phyloP scores from a whole-genome alignment of 1,140 invertebrate species.

The Physella acuta region DNA sequence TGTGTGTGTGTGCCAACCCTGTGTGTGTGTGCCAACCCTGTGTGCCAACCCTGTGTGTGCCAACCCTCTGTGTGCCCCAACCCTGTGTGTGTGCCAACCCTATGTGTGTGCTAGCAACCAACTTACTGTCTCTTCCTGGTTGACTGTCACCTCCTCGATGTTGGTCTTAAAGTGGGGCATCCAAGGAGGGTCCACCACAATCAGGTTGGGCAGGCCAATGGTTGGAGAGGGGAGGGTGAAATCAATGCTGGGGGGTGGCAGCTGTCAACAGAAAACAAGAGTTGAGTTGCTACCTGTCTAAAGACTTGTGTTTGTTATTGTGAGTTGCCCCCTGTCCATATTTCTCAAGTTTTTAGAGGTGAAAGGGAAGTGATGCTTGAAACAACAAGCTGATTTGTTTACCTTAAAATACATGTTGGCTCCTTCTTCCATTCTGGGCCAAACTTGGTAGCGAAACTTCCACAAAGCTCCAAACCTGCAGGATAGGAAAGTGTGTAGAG shows the following conservation, averaged over 20 bases:
- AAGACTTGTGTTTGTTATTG: neutral
- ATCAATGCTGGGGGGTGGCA: slow-evolving; percentile 96
- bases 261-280: slow-evolving; percentile 47
- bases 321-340: too few relatives aligned
- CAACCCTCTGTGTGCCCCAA: too few relatives aligned
- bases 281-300: too few relatives aligned
- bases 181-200: slow-evolving; percentile 97
- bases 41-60: too few relatives aligned
- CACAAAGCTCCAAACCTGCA: slow-evolving; percentile 88
- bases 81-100: too few relatives aligned
- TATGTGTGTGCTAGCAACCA: too few relatives aligned
- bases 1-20: too few relatives aligned
- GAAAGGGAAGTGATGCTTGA: neutral
- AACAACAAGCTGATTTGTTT: too few relatives aligned
- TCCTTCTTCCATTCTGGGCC: slow-evolving; percentile 97
- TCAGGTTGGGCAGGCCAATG: slow-evolving; percentile 71
- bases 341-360: too few relatives aligned
- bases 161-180: slow-evolving; percentile 95
- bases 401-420: slow-evolving; percentile 90
- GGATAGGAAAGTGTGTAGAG: too few relatives aligned
- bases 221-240: slow-evolving; percentile 98
- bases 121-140: slow-evolving; percentile 94
- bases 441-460: slow-evolving; percentile 97
- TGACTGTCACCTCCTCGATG: slow-evolving; percentile 98
- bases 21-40: too few relatives aligned